Percentiles rank a stretch among this genome's conserved stretches.
These are phyloP conservation scores for Penaeus monodon DNA, from an alignment of 2,888 invertebrate species.

Conservation along the genomic window DNA sequence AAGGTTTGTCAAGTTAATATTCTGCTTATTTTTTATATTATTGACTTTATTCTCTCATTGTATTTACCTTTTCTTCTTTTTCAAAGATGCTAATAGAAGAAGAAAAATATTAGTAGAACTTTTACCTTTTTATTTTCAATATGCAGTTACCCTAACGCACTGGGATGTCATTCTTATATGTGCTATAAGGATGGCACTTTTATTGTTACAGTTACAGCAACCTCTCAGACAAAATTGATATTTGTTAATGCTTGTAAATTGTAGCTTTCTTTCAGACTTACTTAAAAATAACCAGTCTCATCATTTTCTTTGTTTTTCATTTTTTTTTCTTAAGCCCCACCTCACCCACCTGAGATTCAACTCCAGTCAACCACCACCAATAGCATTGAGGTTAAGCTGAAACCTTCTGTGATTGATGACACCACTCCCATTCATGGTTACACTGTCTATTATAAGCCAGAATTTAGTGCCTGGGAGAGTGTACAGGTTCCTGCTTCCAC, in stretches of 20 bases:
- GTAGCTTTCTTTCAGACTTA: background rate
- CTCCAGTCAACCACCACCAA: conserved; percentile 82
- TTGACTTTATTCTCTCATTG: too few relatives aligned
- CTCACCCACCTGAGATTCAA: conserved; percentile 82
- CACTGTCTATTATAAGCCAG: conserved; percentile 91
- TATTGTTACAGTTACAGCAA: too few relatives aligned
- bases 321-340: conserved; percentile 74
- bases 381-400: conserved; percentile 80
- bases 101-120: too few relatives aligned
- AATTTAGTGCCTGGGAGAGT: conserved; percentile 94
- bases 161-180: too few relatives aligned
- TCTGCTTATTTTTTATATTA: too few relatives aligned
- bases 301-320: background rate
- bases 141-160: too few relatives aligned
- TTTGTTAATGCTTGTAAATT: background rate
- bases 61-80: too few relatives aligned
- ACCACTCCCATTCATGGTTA: conserved; percentile 92
- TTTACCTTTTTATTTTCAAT: too few relatives aligned
- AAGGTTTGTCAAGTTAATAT: conserved; percentile 73
- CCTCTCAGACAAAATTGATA: too few relatives aligned
- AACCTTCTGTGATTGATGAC: conserved; percentile 79
- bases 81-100: too few relatives aligned
- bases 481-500: conserved; percentile 67
- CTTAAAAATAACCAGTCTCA: background rate
- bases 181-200: too few relatives aligned